Percentiles rank a stretch among this genome's conserved stretches.
These are phyloP conservation scores for Nymphalis polychloros DNA, from an alignment of 2,888 invertebrate species.

Conservation along the genomic window DNA sequence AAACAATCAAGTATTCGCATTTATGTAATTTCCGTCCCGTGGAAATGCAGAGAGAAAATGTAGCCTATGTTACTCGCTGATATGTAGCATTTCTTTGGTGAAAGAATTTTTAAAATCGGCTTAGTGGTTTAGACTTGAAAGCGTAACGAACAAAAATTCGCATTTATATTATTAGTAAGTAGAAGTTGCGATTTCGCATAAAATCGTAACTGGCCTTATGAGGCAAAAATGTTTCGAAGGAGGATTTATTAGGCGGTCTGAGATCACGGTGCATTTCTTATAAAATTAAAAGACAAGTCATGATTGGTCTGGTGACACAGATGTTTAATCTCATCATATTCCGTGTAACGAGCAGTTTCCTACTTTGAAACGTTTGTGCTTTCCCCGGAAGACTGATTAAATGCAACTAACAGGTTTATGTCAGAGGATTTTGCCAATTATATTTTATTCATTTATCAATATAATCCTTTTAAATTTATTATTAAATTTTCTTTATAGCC, in stretches of 20 bases:
- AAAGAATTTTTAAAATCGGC: too few species aligned
- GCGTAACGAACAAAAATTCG: too few species aligned
- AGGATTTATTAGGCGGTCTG: not conserved
- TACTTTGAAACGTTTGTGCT: conserved; percentile 52
- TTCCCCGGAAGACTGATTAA: conserved; percentile 33
- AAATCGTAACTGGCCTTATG: not conserved
- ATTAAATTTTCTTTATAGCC: too few species aligned
- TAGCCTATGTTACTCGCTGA: too few species aligned
- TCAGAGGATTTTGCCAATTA: conserved; percentile 5
- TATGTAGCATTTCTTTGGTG: too few species aligned
- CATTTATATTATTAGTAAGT: not conserved
- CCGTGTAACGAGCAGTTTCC: conserved; percentile 56
- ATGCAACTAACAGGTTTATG: conserved; percentile 16
- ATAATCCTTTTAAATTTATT: too few species aligned
- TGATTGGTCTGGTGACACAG: conserved; percentile 32
- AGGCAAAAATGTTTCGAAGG: not conserved
- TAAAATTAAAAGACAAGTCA: conserved; percentile 13
- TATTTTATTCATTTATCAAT: not conserved
- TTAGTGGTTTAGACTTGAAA: too few species aligned
- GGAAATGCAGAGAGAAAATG: too few species aligned
- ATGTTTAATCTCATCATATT: conserved; percentile 30
- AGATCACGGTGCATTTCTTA: conserved; percentile 10
- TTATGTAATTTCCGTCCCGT: too few species aligned
- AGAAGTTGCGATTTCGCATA: not conserved
- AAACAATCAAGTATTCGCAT: too few species aligned